Base-by-base conservation (phyloP, 2,888 invertebrate species). In the Hoplodrina ambigua region DNA sequence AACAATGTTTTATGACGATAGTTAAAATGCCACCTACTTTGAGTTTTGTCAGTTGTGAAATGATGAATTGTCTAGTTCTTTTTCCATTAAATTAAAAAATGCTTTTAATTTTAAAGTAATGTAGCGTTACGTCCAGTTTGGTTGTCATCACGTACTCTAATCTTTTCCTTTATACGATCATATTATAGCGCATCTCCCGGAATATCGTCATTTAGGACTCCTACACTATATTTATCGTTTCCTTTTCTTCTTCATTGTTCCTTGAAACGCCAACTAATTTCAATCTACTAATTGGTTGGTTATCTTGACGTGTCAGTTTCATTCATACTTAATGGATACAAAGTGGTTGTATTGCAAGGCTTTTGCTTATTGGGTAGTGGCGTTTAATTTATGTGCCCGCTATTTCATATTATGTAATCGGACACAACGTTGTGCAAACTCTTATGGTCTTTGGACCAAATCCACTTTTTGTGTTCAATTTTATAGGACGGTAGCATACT, bases 191-290 rank as follows among this genome's bases (percentile, higher is more conserved):
- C 85, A 87, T 89, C 93, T 94, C 94, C 94, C 87, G 92, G 94
- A 94, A 94, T 88, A 89, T 83, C 88, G 84, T 82, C 86, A 88
- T 83, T 81, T 83, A 70, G 75, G 90, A 87, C 92, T 91, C 91
- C 91, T 91, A 90, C 89, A 87, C 85, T 81, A 87, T 93, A 95
- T 95, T 95, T 94, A 95, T 93, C 85, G 85, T 89, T 95, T 95
- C 95, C 95, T 92, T 84, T 85, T 89, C 85, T 84, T 81, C 83
- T 83, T 87, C 89, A 92, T 92, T 92, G 90, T 94, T 92, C 91
- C 85, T 81, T 81, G 72, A 80, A 78, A 75, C 30, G 77, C 50
- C 41, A 62, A 61, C 44, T 30, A 73, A 72, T 70, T 77, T 75
- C 55, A 56, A 46, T 61, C 15, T 41, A 63, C 77, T 85, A 83